Evolutionary conservation across 2,888 invertebrate genomes (phyloP).

Genomic region (Tyria jacobaeae): DNA sequence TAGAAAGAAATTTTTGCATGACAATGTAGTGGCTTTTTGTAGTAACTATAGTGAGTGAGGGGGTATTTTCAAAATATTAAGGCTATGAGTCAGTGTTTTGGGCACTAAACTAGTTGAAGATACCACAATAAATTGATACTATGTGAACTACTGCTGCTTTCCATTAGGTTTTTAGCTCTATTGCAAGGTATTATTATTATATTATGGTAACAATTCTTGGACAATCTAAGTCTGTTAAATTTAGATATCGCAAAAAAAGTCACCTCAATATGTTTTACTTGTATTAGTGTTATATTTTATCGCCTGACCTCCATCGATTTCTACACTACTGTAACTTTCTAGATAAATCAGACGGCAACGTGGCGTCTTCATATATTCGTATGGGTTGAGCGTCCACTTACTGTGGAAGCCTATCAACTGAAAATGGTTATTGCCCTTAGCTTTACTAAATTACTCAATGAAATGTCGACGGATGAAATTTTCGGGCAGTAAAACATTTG

Average conservation of each 20-base stretch:
- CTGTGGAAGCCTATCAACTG: conserved; percentile 31
- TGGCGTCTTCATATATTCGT: conserved; percentile 22
- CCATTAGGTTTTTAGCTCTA: no score
- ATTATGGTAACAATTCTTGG: no score
- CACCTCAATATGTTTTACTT: neutral
- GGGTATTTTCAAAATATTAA: no score
- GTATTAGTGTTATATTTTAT: conserved; percentile 6
- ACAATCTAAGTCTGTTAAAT: neutral
- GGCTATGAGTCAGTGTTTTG: no score
- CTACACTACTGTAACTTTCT: conserved; percentile 26
- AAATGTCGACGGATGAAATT: neutral
- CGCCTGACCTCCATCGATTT: conserved; percentile 14
- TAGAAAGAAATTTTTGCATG: no score
- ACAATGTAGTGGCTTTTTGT: no score
- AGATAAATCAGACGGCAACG: conserved; percentile 23
- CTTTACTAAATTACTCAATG: neutral
- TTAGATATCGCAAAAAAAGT: conserved; percentile 1
- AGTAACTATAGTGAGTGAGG: no score
- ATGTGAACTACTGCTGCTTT: no score
- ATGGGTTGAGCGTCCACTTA: conserved; percentile 20
- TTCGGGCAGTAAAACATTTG: no score
- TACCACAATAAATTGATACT: no score
- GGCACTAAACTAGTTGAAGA: no score
- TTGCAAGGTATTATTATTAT: no score
- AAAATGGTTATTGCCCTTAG: neutral